Evolutionary conservation across 2,797 vertebrate species (phyloP), one percentile per base, ranked within the genome.

Genomic region (Orestias chungarensis): DNA sequence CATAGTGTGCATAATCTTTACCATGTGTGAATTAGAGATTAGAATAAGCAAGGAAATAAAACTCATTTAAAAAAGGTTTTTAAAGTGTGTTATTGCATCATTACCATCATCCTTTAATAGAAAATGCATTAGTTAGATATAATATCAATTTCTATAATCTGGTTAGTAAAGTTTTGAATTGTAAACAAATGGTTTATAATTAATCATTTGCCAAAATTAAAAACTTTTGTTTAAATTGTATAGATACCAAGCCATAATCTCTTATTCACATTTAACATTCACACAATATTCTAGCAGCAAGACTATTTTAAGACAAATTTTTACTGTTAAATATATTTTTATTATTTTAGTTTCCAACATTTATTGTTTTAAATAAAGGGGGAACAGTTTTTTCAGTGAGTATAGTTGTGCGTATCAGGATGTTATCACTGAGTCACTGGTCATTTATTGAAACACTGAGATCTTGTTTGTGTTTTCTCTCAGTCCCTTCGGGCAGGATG

Each of bases 401-500:
- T 44, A 66, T 50, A 31, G 23, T 10, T 0, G 33, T 27, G 54
- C 70, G 70, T 65, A 62, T 73, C 18, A 20, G 38, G 66, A 55
- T 66, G 68, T 73, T 70, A 73, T 82, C 78, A 72, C 75, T 66
- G 57, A 49, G 52, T 54, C 33, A 25, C 78, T 64, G 64, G 84
- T 72, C 72, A 86, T 85, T 86, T 81, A 57, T 71, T 79, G 75
- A 73, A 85, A 75, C 80, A 74, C 69, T 66, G 70, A 62, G 17
- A 43, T 69, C 4, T 55, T 75, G 65, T 71, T 64, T 43, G 47
- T 68, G 52, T 61, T 68, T 71, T 73, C 14, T 42, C 75, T 79
- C 68, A 1, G 79, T 73, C 78, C 66, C 87, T 74, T 76, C 67
- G 72, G 82, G 88, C 83, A 82, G 73, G 74, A 86, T 70, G 64